Conservation (phyloP, 2,797 vertebrate species). For the Neosilurus mollespiculum region DNA sequence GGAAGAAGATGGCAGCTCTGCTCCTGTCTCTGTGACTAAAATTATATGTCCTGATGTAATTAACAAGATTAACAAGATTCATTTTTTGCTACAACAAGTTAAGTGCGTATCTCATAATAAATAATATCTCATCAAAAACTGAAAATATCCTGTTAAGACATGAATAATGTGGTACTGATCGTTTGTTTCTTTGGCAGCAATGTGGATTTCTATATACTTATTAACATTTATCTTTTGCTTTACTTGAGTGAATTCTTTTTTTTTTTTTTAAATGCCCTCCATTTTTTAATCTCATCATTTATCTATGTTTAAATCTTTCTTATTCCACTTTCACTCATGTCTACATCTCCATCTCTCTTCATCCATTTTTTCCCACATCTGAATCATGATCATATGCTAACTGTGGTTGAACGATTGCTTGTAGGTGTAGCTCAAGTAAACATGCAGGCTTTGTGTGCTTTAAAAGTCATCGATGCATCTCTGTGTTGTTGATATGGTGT, state of each 20-base stretch:
- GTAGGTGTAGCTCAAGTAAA: constrained; percentile 25
- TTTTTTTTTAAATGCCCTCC: too few species aligned
- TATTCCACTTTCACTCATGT: constrained; percentile 1
- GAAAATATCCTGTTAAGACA: too few species aligned
- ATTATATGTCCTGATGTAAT: constrained; percentile 71
- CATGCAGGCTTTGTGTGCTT: constrained; percentile 32
- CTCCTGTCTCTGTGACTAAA: constrained; percentile 67
- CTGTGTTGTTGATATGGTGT: constrained; percentile 66
- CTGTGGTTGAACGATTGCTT: not conserved
- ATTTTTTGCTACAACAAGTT: too few species aligned
- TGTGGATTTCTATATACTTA: too few species aligned
- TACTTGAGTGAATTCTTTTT: not conserved
- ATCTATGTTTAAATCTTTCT: not conserved
- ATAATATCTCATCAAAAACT: too few species aligned
- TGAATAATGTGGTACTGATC: too few species aligned
- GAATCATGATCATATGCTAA: not conserved
- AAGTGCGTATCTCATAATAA: too few species aligned
- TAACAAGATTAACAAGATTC: too few species aligned
- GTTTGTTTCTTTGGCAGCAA: too few species aligned
- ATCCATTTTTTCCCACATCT: constrained; percentile 42
- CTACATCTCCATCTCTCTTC: not conserved
- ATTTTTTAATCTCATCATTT: not conserved
- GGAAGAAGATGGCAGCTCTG: constrained; percentile 56
- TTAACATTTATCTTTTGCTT: not conserved
- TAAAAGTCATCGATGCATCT: constrained; percentile 34